Evolutionary conservation across 30 jellyfish, hydroid and myxozoan species (phyloP).

Genomic region (Aurelia aurita): DNA sequence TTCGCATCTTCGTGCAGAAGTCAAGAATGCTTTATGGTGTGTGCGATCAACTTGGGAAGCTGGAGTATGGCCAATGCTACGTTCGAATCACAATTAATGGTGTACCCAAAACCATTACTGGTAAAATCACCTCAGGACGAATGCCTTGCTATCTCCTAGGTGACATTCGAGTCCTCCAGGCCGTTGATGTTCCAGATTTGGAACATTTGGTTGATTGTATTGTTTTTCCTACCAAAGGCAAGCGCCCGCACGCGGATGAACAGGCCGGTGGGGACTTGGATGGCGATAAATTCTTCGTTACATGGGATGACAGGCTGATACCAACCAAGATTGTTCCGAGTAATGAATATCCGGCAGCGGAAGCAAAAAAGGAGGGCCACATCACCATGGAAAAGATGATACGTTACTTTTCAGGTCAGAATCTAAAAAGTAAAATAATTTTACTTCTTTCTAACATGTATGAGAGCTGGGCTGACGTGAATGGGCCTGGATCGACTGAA

Average conservation of each 20-base stretch:
- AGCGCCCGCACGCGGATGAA: slow-evolving; percentile 47
- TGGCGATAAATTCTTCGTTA: slow-evolving; percentile 48
- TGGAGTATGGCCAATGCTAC: slow-evolving; percentile 33
- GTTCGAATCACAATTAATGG: slow-evolving; percentile 19
- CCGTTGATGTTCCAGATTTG: slow-evolving; percentile 40
- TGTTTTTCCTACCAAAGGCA: slow-evolving; percentile 25
- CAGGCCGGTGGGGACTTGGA: slow-evolving; percentile 57
- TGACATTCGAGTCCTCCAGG: slow-evolving; percentile 38
- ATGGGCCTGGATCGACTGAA: slow-evolving; percentile 20
- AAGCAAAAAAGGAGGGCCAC: background rate
- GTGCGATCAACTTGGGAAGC: slow-evolving; percentile 21
- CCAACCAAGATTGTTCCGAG: slow-evolving; percentile 32
- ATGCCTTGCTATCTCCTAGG: slow-evolving; percentile 55
- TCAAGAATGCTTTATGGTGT: slow-evolving; percentile 36
- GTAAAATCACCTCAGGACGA: slow-evolving; percentile 27
- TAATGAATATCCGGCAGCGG: slow-evolving; percentile 40
- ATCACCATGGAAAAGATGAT: slow-evolving; percentile 33
- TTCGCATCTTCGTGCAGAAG: slow-evolving; percentile 30
- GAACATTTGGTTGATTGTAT: slow-evolving; percentile 41
- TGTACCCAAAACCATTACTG: slow-evolving; percentile 30
- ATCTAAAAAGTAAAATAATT: slow-evolving; percentile 17
- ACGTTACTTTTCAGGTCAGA: slow-evolving; percentile 29
- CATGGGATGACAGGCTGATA: slow-evolving; percentile 39
- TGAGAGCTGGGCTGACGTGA: slow-evolving; percentile 42
- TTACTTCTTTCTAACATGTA: slow-evolving; percentile 26